Conservation (phyloP, 2,797 vertebrate genomes). For the Crenichthys baileyi region DNA sequence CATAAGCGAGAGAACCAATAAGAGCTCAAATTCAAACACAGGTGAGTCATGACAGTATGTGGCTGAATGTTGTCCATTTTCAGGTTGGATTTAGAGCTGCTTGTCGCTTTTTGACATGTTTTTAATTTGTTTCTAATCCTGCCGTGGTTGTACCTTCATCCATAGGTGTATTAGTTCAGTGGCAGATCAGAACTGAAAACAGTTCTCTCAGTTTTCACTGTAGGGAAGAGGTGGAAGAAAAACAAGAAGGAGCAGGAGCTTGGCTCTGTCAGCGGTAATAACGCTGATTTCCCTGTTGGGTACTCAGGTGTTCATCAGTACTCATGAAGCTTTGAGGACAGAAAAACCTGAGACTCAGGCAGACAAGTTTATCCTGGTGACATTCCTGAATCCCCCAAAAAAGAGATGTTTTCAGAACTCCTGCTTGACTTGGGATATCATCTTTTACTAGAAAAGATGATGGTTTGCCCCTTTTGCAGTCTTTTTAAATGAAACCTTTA, state of each 20-base stretch:
- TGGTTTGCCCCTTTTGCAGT: background rate
- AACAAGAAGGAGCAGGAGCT: slow-evolving; percentile 11
- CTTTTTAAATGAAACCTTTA: background rate
- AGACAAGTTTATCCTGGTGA: background rate
- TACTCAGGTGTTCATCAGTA: slow-evolving; percentile 25
- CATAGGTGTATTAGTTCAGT: slow-evolving; percentile 11
- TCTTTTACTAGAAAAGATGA: background rate
- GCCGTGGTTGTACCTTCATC: background rate
- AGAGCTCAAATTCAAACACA: too few relatives aligned
- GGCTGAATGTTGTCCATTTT: background rate
- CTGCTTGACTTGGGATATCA: background rate
- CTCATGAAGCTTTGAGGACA: slow-evolving; percentile 5
- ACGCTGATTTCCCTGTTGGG: slow-evolving; percentile 23
- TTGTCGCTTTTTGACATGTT: background rate
- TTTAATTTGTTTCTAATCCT: background rate
- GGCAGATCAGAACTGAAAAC: background rate
- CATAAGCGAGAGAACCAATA: too few relatives aligned
- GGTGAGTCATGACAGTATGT: background rate
- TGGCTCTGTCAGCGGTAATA: slow-evolving; percentile 26
- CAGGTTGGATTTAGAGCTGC: background rate
- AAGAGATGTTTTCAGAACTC: background rate
- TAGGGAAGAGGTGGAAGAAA: background rate
- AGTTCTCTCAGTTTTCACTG: background rate
- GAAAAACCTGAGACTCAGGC: slow-evolving; percentile 11
- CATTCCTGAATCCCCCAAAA: background rate